Evolutionary conservation across 2,797 vertebrate genomes (phyloP), one percentile per base, ranked within the genome.

Genomic region (Apogon hyalosoma): DNA sequence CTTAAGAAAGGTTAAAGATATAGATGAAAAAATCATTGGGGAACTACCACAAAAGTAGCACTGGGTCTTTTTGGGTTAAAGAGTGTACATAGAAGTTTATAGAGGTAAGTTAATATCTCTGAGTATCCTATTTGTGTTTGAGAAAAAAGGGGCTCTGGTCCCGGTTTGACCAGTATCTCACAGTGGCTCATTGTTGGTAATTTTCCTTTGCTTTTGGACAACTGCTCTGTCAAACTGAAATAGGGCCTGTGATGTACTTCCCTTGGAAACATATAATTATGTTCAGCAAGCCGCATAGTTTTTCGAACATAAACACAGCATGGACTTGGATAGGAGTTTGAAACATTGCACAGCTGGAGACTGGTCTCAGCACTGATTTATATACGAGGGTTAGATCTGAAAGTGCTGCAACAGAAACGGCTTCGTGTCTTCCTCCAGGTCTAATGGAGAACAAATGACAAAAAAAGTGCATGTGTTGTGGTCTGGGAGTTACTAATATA

Each of bases 231-330:
- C 51, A 28, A 52, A 42, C 40, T 57, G 7, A 48, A 73, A 50
- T 49, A 3, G 13, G 4, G n/a, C 15, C 39, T 3, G 43, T 11
- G 36, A 76, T 63, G 18, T 14, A 16, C 40, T 36, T 43, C 42
- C 33, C 21, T 36, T 50, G 10, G 47, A 68, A 73, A 67, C 47
- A 9, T 54, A 39, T 47, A 54, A 69, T 64, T 47, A 40, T 54
- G 9, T 64, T 49, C 45, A 47, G 42, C 28, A 46, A 57, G 15
- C 31, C 4, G 0, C 50, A n/a, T 36, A 13, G 1, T 47, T 77
- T 60, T 52, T 1, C 57, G 63, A 65, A 49, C 43, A 47, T 66
- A 57, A 75, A 62, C 51, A 19, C 36, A 55, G 42, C 41, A 3
- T 66, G 59, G 15, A 16, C 28, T 54, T 55, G 50, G 73, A 67